Evolutionary conservation across 2,888 invertebrate genomes (phyloP).

Genomic region (Andrena praecox): DNA sequence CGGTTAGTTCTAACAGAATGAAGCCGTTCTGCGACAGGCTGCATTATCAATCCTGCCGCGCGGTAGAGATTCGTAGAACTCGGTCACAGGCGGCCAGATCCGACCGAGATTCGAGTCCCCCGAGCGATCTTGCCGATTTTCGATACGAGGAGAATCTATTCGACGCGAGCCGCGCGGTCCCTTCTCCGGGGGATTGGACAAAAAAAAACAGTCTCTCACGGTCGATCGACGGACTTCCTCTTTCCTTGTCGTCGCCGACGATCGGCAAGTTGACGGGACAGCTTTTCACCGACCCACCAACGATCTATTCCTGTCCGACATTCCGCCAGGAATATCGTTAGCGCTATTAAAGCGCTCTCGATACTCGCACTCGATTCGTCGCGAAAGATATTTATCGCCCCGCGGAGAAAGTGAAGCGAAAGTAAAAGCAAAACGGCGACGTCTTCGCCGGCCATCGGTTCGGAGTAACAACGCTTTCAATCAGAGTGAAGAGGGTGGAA

Average conservation of each 20-base stretch:
- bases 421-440: no score
- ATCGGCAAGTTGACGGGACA: background rate
- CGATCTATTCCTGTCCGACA: constrained; percentile 8
- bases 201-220: constrained; percentile 9
- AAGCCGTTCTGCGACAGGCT: constrained; percentile 54
- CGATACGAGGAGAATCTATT: constrained; percentile 19
- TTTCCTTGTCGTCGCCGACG: background rate
- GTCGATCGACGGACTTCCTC: constrained; percentile 3
- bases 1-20: constrained; percentile 69
- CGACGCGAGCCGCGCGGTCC: no score
- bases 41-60: constrained; percentile 64
- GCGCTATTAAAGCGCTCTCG: background rate
- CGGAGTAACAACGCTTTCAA: no score
- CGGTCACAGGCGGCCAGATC: constrained; percentile 21
- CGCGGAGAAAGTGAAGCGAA: background rate
- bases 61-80: constrained; percentile 34
- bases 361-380: constrained; percentile 2
- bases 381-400: background rate
- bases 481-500: no score
- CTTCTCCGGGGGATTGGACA: background rate
- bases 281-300: background rate
- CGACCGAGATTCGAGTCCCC: constrained; percentile 47
- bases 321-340: constrained; percentile 1
- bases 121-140: constrained; percentile 14
- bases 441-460: no score